Evolutionary conservation across 2,113 vertebrate species (phyloP).

Genomic region (Leuciscus idus): DNA sequence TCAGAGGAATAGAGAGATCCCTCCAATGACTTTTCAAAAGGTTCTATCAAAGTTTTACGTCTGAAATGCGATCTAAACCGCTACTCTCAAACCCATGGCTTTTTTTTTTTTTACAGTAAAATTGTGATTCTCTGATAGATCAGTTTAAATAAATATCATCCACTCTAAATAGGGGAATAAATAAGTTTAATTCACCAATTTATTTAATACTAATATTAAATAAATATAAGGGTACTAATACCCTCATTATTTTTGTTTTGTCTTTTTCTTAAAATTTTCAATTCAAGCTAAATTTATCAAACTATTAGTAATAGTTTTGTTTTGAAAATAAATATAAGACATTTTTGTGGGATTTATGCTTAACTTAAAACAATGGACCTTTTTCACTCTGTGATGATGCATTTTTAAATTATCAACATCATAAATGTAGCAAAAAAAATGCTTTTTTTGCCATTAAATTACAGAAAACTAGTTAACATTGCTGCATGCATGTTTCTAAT

Average conservation of each 20-base stretch:
- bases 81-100: background rate
- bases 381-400: no score
- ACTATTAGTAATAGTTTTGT: background rate
- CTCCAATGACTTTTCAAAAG: background rate
- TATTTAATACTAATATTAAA: no score
- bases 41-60: background rate
- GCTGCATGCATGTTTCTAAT: no score
- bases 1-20: conserved; percentile 56
- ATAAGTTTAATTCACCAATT: no score
- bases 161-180: background rate
- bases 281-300: background rate
- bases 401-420: no score
- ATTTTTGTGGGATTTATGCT: background rate
- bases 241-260: background rate
- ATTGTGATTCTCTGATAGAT: background rate
- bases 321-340: background rate
- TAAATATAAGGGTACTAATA: no score
- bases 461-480: no score
- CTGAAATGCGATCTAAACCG: background rate
- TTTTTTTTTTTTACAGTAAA: background rate
- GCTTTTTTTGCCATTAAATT: no score
- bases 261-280: background rate
- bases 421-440: no score
- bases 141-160: background rate
- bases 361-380: background rate